Evolutionary conservation across 2,888 invertebrate species (phyloP).

Genomic region (Arctia plantaginis): DNA sequence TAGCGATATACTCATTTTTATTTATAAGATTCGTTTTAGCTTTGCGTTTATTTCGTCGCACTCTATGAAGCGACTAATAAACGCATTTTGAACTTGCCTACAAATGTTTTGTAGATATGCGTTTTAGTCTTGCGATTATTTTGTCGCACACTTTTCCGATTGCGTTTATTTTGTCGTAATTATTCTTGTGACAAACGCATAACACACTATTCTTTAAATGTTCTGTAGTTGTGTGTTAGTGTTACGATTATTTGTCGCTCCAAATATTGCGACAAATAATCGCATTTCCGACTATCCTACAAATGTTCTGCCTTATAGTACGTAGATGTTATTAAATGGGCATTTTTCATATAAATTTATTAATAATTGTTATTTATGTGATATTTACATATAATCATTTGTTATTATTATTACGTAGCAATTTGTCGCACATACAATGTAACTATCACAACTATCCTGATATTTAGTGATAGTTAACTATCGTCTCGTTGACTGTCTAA

Average conservation of each 20-base stretch:
- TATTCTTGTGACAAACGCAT: not conserved
- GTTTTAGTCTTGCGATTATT: not conserved
- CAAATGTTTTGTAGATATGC: slow-evolving; percentile 33
- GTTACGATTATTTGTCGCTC: slow-evolving; percentile 41
- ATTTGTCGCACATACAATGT: slow-evolving; percentile 2
- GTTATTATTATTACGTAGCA: slow-evolving; percentile 21
- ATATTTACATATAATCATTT: slow-evolving; percentile 19
- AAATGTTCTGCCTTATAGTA: slow-evolving; percentile 43
- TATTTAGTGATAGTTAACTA: not conserved
- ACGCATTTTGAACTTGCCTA: slow-evolving; percentile 20
- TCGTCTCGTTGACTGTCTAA: slow-evolving; percentile 3
- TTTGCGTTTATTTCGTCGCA: not conserved
- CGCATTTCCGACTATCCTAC: slow-evolving; percentile 18
- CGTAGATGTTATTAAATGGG: slow-evolving; percentile 31
- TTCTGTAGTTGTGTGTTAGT: slow-evolving; percentile 38
- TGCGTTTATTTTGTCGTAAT: not conserved
- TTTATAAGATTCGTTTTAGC: slow-evolving; percentile 29
- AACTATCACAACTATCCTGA: not conserved
- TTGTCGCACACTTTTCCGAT: not conserved
- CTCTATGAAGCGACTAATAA: slow-evolving; percentile 31
- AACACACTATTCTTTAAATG: not conserved
- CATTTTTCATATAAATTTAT: slow-evolving; percentile 38
- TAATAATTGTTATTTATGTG: slow-evolving; percentile 36
- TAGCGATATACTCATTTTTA: slow-evolving; percentile 63
- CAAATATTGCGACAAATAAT: slow-evolving; percentile 32